These are phyloP conservation scores for Cremastinae sp. DNA, from an alignment of 2,888 invertebrate species.

Conservation along the genomic window DNA sequence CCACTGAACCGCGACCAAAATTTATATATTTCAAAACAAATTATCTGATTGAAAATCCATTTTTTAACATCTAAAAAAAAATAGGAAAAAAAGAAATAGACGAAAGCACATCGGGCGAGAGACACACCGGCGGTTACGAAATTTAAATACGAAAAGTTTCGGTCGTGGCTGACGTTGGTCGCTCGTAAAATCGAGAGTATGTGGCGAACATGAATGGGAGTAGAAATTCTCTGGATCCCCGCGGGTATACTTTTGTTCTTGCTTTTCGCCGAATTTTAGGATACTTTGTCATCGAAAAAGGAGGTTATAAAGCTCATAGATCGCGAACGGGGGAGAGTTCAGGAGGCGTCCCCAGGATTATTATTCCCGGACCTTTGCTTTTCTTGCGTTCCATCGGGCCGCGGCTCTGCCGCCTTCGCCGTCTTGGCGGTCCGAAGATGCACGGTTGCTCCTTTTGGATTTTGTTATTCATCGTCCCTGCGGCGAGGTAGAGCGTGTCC, in stretches of 20 bases:
- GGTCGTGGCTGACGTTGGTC: background rate
- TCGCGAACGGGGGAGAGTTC: slow-evolving; percentile 24
- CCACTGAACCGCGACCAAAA: slow-evolving; percentile 9
- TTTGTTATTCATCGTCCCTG: slow-evolving; percentile 59
- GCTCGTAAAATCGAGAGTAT: slow-evolving; percentile 15
- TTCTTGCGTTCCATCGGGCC: slow-evolving; percentile 25
- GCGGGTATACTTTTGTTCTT: background rate
- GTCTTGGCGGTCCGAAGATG: slow-evolving; percentile 38
- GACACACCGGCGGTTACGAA: no score
- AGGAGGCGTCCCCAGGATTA: slow-evolving; percentile 18
- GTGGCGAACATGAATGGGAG: slow-evolving; percentile 31
- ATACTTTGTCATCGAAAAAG: slow-evolving; percentile 5
- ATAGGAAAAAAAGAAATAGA: no score
- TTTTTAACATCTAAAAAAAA: no score
- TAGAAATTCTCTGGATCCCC: slow-evolving; percentile 4
- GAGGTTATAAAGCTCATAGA: slow-evolving; percentile 19
- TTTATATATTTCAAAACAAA: background rate
- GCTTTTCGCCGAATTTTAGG: background rate
- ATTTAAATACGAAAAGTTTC: no score
- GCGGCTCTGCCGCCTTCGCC: background rate
- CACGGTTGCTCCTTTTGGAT: slow-evolving; percentile 35
- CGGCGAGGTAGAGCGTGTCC: slow-evolving; percentile 35
- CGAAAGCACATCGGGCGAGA: no score
- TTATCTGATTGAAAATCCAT: background rate
- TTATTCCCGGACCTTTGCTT: slow-evolving; percentile 32